Evolutionary conservation across 2,113 vertebrate species (phyloP).

Genomic region (Heliornis fulica): DNA sequence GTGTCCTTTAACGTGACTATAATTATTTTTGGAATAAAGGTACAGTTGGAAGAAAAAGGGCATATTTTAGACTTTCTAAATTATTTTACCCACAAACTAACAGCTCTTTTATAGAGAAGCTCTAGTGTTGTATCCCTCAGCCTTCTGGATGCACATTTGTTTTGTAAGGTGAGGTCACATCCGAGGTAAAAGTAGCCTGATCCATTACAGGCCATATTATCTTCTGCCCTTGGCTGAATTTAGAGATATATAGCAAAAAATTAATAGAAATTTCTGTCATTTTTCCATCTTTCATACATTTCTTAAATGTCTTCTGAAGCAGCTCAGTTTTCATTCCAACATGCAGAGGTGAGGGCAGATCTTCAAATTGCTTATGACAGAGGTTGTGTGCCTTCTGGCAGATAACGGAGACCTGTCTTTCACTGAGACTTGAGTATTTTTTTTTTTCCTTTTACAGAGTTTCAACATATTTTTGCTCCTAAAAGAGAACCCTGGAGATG

Average conservation of each 20-base stretch:
- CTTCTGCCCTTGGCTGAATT: background rate
- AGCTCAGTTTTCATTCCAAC: background rate
- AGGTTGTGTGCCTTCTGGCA: conserved; percentile 40
- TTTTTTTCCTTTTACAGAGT: background rate
- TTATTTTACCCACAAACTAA: background rate
- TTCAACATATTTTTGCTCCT: background rate
- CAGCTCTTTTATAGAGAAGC: background rate
- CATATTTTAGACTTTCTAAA: background rate
- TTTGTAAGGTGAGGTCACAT: background rate
- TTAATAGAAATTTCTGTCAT: background rate
- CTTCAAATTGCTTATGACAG: conserved; percentile 23
- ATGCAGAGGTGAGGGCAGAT: background rate
- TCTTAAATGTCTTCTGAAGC: conserved; percentile 10
- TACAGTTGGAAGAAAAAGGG: background rate
- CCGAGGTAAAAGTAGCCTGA: background rate
- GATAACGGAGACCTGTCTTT: background rate
- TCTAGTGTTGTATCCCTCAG: background rate
- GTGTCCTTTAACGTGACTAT: background rate
- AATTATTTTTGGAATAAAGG: background rate
- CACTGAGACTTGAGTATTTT: background rate
- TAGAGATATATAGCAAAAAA: background rate
- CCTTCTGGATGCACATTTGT: background rate
- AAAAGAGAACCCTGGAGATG: background rate
- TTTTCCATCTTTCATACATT: background rate
- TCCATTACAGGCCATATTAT: background rate